Percentiles rank a stretch among this genome's conserved stretches.
Conservation (phyloP, 2,888 invertebrate genomes). For the Pinctada fucata region DNA sequence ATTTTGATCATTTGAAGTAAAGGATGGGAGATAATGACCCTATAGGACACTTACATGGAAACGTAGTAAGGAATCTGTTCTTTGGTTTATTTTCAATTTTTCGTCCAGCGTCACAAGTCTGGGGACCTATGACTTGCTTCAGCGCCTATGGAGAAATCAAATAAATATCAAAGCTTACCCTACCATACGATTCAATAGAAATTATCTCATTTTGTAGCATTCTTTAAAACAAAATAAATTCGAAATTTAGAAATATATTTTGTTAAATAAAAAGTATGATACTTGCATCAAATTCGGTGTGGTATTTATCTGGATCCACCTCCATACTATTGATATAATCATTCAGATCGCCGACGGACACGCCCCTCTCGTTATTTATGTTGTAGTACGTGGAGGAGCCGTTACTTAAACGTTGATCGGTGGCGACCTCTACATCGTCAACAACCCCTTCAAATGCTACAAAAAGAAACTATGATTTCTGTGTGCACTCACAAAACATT, state of each 20-base stretch:
- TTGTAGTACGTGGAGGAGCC: constrained; percentile 17
- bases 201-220: constrained; percentile 19
- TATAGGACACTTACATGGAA: constrained; percentile 54
- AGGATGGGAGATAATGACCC: no score
- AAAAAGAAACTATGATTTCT: background rate
- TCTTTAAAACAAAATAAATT: constrained; percentile 32
- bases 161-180: background rate
- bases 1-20: no score
- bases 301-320: constrained; percentile 40
- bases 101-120: constrained; percentile 49
- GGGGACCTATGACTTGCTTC: constrained; percentile 47
- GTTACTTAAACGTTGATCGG: constrained; percentile 9
- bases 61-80: constrained; percentile 58
- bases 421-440: background rate
- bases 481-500: no score
- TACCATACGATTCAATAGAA: no score
- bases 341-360: constrained; percentile 46
- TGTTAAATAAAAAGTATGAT: background rate
- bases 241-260: background rate
- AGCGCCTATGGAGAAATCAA: background rate
- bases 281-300: constrained; percentile 51
- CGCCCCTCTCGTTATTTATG: constrained; percentile 29
- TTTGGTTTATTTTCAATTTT: constrained; percentile 56
- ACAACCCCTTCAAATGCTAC: background rate
- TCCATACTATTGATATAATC: constrained; percentile 52